Percentiles rank a stretch among this genome's conserved stretches.
Evolutionary conservation across 2,888 invertebrate species (phyloP).

Genomic region (Eupithecia exiguata): DNA sequence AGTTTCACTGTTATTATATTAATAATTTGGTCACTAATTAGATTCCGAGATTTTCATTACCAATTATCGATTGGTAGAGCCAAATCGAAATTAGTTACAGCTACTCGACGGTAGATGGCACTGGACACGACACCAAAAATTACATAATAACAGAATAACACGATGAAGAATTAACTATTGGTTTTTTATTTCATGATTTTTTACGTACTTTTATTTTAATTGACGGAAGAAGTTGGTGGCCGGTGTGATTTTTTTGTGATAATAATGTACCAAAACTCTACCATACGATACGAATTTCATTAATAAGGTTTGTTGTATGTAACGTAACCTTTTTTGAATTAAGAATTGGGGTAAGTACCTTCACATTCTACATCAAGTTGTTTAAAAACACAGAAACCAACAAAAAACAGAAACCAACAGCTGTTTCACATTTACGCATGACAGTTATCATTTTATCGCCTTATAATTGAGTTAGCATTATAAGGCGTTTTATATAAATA

Average conservation of each 20-base stretch:
- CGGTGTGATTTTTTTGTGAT: not conserved
- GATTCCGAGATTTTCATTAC: constrained; percentile 48
- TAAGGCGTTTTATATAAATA: not conserved
- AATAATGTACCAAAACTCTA: not conserved
- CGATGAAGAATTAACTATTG: too few species aligned
- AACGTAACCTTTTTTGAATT: not conserved
- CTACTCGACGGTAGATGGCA: constrained; percentile 72
- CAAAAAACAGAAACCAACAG: constrained; percentile 1
- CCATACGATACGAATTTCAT: not conserved
- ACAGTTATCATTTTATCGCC: constrained; percentile 26
- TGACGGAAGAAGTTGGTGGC: not conserved
- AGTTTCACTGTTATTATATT: too few species aligned
- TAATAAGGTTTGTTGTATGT: not conserved
- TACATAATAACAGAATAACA: not conserved
- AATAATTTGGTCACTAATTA: constrained; percentile 25
- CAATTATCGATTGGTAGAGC: constrained; percentile 16
- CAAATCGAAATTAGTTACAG: constrained; percentile 30
- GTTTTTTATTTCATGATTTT: too few species aligned
- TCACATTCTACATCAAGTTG: not conserved
- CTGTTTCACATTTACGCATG: constrained; percentile 11
- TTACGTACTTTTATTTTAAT: not conserved
- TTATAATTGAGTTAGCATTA: constrained; percentile 55
- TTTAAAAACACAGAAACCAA: constrained; percentile 1
- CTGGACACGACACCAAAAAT: not conserved
- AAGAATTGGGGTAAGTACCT: constrained; percentile 1